Evolutionary conservation across 2,888 invertebrate genomes (phyloP).

Genomic region (Philaethria dido): DNA sequence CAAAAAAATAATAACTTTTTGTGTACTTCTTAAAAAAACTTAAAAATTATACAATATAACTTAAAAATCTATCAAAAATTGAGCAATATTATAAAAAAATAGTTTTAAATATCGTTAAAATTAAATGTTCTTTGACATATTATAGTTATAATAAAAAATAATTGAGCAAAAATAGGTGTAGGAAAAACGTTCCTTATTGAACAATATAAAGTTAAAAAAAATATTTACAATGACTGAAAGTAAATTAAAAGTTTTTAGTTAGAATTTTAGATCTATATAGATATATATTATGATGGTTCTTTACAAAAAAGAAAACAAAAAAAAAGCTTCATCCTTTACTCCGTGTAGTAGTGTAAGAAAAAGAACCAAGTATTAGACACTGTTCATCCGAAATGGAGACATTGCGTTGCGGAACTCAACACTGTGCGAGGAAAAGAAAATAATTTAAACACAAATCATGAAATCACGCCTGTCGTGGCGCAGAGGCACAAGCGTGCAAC

Average conservation of each 20-base stretch:
- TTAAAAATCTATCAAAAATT: neutral
- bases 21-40: neutral
- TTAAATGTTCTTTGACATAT: constrained; percentile 7
- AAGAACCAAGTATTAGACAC: too few relatives aligned
- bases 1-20: neutral
- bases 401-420: too few relatives aligned
- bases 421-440: too few relatives aligned
- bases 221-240: neutral
- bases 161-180: constrained; percentile 45
- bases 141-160: constrained; percentile 4
- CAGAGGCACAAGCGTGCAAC: too few relatives aligned
- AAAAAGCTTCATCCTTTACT: too few relatives aligned
- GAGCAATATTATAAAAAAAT: neutral
- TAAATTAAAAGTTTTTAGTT: neutral
- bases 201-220: neutral
- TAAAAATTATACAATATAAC: neutral
- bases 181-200: constrained; percentile 7
- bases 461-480: too few relatives aligned
- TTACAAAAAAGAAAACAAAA: neutral
- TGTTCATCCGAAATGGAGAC: too few relatives aligned
- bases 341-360: too few relatives aligned
- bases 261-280: neutral
- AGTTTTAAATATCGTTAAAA: neutral
- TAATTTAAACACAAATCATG: too few relatives aligned
- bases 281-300: neutral